Percentiles rank a stretch among this genome's conserved stretches.
Evolutionary conservation across 2,888 invertebrate genomes (phyloP).

Genomic region (Dinocampus coccinellae): DNA sequence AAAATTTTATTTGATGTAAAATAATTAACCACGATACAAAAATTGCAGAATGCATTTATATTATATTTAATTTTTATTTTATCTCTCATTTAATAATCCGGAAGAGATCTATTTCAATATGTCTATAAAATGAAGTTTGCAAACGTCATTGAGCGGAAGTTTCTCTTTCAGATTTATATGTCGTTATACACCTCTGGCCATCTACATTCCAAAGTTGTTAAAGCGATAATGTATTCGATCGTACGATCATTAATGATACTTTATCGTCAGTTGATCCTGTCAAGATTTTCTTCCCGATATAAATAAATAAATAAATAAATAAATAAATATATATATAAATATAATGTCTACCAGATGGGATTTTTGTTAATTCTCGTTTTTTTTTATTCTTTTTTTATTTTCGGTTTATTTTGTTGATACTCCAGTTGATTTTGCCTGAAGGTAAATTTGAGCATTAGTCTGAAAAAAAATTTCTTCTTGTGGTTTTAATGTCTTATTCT

Average conservation of each 20-base stretch:
- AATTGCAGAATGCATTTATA: neutral
- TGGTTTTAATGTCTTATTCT: conserved; percentile 12
- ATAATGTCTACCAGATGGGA: conserved; percentile 17
- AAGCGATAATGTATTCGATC: conserved; percentile 58
- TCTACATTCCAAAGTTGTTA: conserved; percentile 54
- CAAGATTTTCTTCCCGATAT: conserved; percentile 24
- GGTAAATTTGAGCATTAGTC: neutral
- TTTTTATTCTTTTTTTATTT: conserved; percentile 25
- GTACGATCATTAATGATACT: conserved; percentile 55
- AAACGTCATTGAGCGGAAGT: conserved; percentile 27
- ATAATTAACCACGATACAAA: neutral
- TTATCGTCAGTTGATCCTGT: conserved; percentile 50
- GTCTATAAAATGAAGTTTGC: neutral
- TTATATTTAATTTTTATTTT: neutral
- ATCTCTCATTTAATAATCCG: neutral
- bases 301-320: neutral
- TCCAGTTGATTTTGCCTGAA: neutral
- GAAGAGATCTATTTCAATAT: neutral
- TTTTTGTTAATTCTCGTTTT: conserved; percentile 29
- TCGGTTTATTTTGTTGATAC: neutral
- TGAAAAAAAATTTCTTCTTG: conserved; percentile 5
- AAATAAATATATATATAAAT: neutral
- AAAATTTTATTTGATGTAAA: neutral
- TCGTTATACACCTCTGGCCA: conserved; percentile 45
- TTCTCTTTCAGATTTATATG: conserved; percentile 49